Base-by-base conservation (phyloP, 2,888 invertebrate genomes). In the Pheosia tremula region DNA sequence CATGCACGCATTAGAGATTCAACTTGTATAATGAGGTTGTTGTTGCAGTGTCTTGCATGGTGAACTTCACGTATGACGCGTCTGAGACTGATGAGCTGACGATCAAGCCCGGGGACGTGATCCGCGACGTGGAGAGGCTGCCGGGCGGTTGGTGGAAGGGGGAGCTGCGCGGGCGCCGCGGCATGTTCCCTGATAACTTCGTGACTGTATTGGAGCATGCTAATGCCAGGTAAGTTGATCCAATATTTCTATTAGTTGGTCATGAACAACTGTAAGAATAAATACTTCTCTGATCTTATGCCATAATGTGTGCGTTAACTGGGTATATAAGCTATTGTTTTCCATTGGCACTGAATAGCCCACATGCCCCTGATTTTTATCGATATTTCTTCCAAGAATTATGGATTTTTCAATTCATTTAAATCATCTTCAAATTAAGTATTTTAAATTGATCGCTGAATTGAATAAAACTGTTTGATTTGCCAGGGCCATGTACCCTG, bases 181-280 rank as follows among this genome's bases (percentile, higher is more conserved):
- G 98, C 78, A 96, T 98, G 95, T 98, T 98, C 91, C 98, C 98
- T 4, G 98, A 98, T 86, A 98, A 98, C 90, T 98, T 98, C 94
- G 98, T 98, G 36, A 95, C 96, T 74, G 90, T 97, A 70, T 83
- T 95, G 61, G 92, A 92, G 63, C 85, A 87, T 55, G 79, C 79
- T 70, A 82, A 83, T 84, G 67, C 87, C 66, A 94, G 94, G 95
- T 95, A 61, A 81, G 72, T 68, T 24, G 52, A 56, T 59, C 59
- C 56, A 8, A n/a, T 56, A 24, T 41, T 41, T 9, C 52, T 24
- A 52, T 52, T 3, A 47, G 45, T 9, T 45, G 10, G 43, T 45
- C 9, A 45, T 45, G 0, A 24, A 24, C 24, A 24, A 24, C 24
- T 24, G 24, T 1, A 24, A 24, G 24, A 24, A 24, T 24, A 2